Conservation (phyloP, 2,888 invertebrate genomes). For the Formica aserva region DNA sequence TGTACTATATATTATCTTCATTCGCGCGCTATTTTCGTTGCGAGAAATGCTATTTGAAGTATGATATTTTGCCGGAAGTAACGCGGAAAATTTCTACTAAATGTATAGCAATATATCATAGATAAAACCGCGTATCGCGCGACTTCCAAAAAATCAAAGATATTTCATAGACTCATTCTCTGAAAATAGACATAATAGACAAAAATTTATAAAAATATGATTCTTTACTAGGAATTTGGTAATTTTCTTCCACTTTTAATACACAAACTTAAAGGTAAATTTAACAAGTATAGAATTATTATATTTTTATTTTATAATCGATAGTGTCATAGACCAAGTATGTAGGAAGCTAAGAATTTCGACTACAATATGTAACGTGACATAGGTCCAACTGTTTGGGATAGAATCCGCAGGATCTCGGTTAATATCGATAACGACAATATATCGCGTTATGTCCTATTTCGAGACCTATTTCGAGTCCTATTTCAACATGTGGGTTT, state of each 20-base stretch:
- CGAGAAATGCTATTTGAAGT: constrained; percentile 9
- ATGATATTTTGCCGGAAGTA: constrained; percentile 35
- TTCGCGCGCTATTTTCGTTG: constrained; percentile 21
- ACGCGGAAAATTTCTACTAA: constrained; percentile 17
- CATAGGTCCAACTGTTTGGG: constrained; percentile 33
- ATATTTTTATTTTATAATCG: constrained; percentile 14
- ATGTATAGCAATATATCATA: constrained; percentile 19
- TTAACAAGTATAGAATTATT: neutral
- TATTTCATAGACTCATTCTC: neutral
- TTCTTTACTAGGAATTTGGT: neutral
- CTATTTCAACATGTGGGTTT: constrained; percentile 31
- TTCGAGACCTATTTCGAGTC: neutral
- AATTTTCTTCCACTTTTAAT: neutral
- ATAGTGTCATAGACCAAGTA: neutral
- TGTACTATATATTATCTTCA: neutral
- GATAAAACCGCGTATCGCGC: neutral
- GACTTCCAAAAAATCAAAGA: constrained; percentile 21
- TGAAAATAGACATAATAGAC: neutral
- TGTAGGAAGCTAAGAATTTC: constrained; percentile 29
- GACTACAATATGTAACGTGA: constrained; percentile 26
- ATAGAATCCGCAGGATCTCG: constrained; percentile 42
- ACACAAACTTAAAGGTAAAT: neutral
- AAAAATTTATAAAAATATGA: constrained; percentile 9
- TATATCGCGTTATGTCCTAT: constrained; percentile 42
- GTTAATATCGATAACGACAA: constrained; percentile 47